A percentile compares a stretch with the other conserved stretches of the same genome.
Conservation (phyloP, 2,113 vertebrate genomes). For the Damaliscus lunatus region DNA sequence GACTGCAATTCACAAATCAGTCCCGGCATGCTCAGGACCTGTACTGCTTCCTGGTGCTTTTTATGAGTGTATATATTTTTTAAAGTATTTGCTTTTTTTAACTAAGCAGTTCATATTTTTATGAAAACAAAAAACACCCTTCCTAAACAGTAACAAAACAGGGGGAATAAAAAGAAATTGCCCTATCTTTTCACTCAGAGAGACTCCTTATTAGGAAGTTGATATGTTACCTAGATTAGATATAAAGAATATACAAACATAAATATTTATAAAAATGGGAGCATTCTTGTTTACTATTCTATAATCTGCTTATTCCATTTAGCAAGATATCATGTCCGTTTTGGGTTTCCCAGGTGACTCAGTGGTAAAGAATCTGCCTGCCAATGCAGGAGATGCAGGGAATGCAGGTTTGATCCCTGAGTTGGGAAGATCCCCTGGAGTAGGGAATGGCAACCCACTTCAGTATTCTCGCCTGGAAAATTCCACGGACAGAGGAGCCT, state of each 20-base stretch:
- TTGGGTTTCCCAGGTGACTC: background rate
- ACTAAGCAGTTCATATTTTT: background rate
- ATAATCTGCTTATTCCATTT: background rate
- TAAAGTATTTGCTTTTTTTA: background rate
- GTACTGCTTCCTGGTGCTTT: background rate
- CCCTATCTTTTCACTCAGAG: background rate
- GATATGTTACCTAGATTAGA: background rate
- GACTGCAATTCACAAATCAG: background rate
- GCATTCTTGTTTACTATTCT: background rate
- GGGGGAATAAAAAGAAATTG: background rate
- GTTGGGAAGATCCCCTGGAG: background rate
- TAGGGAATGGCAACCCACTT: background rate
- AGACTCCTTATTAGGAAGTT: background rate
- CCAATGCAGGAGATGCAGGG: background rate
- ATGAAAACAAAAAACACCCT: background rate
- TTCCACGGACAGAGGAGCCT: background rate
- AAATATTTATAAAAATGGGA: background rate
- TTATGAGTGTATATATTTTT: background rate
- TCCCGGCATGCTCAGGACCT: rapidly evolving
- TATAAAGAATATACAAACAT: background rate
- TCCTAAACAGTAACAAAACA: background rate
- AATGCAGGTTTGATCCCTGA: background rate
- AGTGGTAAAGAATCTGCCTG: background rate
- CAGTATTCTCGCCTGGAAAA: background rate
- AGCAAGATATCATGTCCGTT: background rate